Percentiles rank a stretch among this genome's conserved stretches.
Conservation (phyloP, 2,113 vertebrate species). For the Tyto alba region DNA sequence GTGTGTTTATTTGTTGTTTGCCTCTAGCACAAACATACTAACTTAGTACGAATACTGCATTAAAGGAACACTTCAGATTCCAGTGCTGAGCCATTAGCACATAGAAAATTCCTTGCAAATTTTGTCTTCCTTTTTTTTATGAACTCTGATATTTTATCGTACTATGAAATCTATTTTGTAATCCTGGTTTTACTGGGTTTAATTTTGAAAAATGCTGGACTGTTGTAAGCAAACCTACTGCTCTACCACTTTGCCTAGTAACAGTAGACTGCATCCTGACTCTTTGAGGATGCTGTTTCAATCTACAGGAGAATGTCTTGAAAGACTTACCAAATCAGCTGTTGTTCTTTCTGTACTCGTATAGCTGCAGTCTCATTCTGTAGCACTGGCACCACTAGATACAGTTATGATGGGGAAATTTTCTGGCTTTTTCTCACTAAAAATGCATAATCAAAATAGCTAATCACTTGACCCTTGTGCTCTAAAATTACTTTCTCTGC, state of each 20-base stretch:
- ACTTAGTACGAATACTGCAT: not conserved
- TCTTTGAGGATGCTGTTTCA: not conserved
- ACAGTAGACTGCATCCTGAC: not conserved
- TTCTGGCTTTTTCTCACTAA: not conserved
- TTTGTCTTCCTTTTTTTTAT: not conserved
- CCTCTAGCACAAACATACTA: not conserved
- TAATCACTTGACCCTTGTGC: not conserved
- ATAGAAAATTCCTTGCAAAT: not conserved
- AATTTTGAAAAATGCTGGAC: not conserved
- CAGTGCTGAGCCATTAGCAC: not conserved
- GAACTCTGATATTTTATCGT: not conserved
- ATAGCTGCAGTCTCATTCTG: not conserved
- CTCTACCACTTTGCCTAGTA: not conserved
- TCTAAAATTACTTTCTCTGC: not conserved
- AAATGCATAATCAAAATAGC: not conserved
- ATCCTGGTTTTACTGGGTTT: not conserved
- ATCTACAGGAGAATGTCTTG: not conserved
- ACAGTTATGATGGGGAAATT: not conserved
- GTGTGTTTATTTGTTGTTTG: not conserved
- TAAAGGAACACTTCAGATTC: not conserved
- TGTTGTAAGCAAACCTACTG: not conserved
- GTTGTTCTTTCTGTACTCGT: not conserved
- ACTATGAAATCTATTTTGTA: not conserved
- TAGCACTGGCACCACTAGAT: not conserved
- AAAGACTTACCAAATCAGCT: not conserved